Base-by-base conservation (phyloP, 2,113 vertebrate genomes). In the Apeltes quadracus region DNA sequence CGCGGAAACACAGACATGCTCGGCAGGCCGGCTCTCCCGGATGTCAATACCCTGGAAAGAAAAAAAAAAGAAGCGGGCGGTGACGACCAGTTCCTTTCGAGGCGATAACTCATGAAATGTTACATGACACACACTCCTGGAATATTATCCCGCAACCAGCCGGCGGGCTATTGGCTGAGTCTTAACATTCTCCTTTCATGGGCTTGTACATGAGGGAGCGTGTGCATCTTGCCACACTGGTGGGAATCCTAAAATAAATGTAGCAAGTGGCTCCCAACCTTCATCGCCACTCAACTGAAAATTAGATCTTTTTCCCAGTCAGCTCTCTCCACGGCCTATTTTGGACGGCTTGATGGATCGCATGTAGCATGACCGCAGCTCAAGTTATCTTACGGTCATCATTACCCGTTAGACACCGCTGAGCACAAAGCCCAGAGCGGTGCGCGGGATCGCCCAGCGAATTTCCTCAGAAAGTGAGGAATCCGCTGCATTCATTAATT, bases 211-310 rank as follows among this genome's bases (percentile, higher is more conserved):
- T 90, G 84, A 86, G 90, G 55, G 83, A 85, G 86, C 82, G 89
- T 88, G 86, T 90, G 84, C 90, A 90, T 89, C 91, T 89, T 87
- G 81, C 88, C 89, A 93, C 90, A 85, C 90, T 89, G 79, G 84
- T 90, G 91, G 89, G 90, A 93, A 94, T 93, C 94, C 91, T 91
- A 94, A 93, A 94, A 94, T 94, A 94, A 92, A 94, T 92, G 90
- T 90, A 84, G 90, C 90, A 87, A 91, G 91, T 92, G 89, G 85
- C 81, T 89, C 85, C 88, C 84, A 91, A 90, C 88, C 91, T 87
- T 91, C 87, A 88, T 92, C 89, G 79, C 85, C 89, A 89, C 89
- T 81, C 87, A 61, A 91, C 87, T 91, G 88, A 93, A 92, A 93
- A 93, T 88, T 70, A 89, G 90, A 87, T 91, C 86, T 92, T 92